A percentile compares a stretch with the other conserved stretches of the same genome.
These are phyloP conservation scores for Scaptomyza pallida DNA, from an alignment of 1,140 invertebrate species.

Conservation along the genomic window DNA sequence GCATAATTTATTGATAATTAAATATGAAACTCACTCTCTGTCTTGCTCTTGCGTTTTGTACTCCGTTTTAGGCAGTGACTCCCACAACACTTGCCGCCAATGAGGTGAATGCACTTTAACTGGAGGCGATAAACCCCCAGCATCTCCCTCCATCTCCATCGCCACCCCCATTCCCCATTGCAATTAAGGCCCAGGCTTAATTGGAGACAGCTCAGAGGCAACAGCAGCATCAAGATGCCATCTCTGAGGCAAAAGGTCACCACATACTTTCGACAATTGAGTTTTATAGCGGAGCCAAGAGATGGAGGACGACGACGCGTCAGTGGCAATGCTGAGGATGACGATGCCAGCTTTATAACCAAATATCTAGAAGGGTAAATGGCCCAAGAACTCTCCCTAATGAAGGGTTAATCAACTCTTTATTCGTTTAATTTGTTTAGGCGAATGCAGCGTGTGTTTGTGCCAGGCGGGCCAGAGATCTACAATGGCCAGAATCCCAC, in stretches of 20 bases:
- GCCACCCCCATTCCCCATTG: background rate
- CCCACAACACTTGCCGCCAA: constrained; percentile 56
- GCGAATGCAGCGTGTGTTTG: constrained; percentile 74
- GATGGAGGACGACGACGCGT: constrained; percentile 81
- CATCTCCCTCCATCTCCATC: background rate
- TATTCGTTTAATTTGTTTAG: constrained; percentile 27
- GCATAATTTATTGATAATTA: constrained; percentile 81
- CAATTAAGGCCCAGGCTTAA: constrained; percentile 50
- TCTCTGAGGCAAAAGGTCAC: constrained; percentile 90
- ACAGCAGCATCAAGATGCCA: constrained; percentile 85
- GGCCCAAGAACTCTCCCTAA: background rate
- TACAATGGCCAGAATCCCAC: constrained; percentile 88
- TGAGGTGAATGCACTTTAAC: constrained; percentile 73
- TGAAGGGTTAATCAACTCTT: background rate
- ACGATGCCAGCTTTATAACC: constrained; percentile 89
- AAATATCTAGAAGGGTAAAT: constrained; percentile 90
- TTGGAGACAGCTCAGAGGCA: constrained; percentile 23
- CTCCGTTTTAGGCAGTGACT: constrained; percentile 36
- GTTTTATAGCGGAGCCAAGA: constrained; percentile 87
- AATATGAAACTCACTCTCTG: constrained; percentile 49
- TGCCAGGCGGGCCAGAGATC: constrained; percentile 85
- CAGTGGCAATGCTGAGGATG: constrained; percentile 83
- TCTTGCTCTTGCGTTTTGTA: constrained; percentile 11
- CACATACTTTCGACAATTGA: constrained; percentile 90
- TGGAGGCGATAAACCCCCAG: constrained; percentile 37